Evolutionary conservation across 2,888 invertebrate species (phyloP), one percentile per base, ranked within the genome.

Genomic region (Phortica okadai): DNA sequence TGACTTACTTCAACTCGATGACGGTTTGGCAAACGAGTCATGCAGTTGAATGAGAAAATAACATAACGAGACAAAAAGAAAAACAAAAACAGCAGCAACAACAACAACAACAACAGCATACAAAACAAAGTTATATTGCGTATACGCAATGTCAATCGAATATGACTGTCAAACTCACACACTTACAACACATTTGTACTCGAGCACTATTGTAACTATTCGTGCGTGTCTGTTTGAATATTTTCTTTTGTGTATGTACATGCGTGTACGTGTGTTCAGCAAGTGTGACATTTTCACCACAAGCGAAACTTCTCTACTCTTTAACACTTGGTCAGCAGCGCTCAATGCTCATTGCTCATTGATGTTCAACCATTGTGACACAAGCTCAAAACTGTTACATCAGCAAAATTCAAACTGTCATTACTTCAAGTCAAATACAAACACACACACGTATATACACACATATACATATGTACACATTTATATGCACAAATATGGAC

Each of bases 271-370:
- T 1, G 21, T 11, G 33, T 64, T n/a, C 33, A 64, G 59, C 79
- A 82, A 80, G 83, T 85, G 85, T 85, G 87, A 86, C 83, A 83
- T 85, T 82, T 84, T 79, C 73, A 86, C 85, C 85, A 82, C 78
- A 78, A 80, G 85, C 87, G 33, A 70, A 41, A 85, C 87, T 88
- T 85, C 88, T 87, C 88, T 85, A 50, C 14, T 14, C 50, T 50
- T 50, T 50, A 50, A 11, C 14, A 11, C 14, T 50, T 14, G 10
- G 50, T 33, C 33, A 11, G 50, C 10, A 1, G 45, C 14, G 8
- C 10, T 50, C 50, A 11, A 14, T 50, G 50, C 50, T 50, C 8
- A 50, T 50, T 14, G 14, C 14, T 11, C 50, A 11, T 50, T 50
- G 33, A 2, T 33, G 50, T 50, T 50, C 50, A 50, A 11, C 14